Percentiles rank a stretch among this genome's conserved stretches.
These are phyloP conservation scores for Pandion haliaetus DNA, from an alignment of 2,113 vertebrate species.

Conservation along the genomic window DNA sequence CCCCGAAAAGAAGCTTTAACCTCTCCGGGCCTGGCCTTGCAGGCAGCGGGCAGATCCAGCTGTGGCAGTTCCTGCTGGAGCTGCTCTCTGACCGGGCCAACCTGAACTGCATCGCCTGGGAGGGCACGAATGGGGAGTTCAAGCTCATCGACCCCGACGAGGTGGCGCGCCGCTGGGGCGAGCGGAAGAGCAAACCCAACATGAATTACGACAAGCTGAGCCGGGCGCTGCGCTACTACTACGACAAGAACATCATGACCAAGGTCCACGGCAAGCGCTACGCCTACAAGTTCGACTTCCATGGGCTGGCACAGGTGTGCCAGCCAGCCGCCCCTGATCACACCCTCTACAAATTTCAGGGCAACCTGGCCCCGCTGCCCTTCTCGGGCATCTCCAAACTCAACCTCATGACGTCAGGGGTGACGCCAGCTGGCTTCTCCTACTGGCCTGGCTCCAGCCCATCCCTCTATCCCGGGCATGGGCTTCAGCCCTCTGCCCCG, in stretches of 20 bases:
- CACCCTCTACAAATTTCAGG: slow-evolving; percentile 93
- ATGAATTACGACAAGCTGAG: slow-evolving; percentile 99
- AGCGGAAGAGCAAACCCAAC: slow-evolving; percentile 97
- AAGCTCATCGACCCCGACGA: slow-evolving; percentile 97
- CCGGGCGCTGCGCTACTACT: slow-evolving; percentile 97
- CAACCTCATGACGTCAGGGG: slow-evolving; percentile 89
- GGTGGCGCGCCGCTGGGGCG: slow-evolving; percentile 95
- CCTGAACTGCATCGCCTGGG: slow-evolving; percentile 94
- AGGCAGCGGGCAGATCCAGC: slow-evolving; percentile 98
- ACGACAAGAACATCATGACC: slow-evolving; percentile 99
- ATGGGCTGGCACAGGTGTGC: slow-evolving; percentile 94
- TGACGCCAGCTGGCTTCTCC: slow-evolving; percentile 89
- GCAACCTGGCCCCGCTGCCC: slow-evolving; percentile 89
- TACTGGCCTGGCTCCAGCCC: slow-evolving; percentile 92
- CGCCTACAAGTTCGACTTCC: slow-evolving; percentile 98
- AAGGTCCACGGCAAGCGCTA: slow-evolving; percentile 98
- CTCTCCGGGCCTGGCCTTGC: not conserved
- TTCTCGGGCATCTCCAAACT: slow-evolving; percentile 96
- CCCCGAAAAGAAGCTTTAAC: not conserved
- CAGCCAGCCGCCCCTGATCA: slow-evolving; percentile 89
- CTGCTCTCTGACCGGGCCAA: slow-evolving; percentile 92
- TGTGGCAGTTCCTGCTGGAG: slow-evolving; percentile 98
- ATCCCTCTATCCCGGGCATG: slow-evolving; percentile 85
- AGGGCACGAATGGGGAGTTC: slow-evolving; percentile 95
- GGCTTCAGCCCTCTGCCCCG: slow-evolving; percentile 83